Evolutionary conservation across 2,888 invertebrate genomes (phyloP).

Genomic region (Zygothrica quintamaculata): DNA sequence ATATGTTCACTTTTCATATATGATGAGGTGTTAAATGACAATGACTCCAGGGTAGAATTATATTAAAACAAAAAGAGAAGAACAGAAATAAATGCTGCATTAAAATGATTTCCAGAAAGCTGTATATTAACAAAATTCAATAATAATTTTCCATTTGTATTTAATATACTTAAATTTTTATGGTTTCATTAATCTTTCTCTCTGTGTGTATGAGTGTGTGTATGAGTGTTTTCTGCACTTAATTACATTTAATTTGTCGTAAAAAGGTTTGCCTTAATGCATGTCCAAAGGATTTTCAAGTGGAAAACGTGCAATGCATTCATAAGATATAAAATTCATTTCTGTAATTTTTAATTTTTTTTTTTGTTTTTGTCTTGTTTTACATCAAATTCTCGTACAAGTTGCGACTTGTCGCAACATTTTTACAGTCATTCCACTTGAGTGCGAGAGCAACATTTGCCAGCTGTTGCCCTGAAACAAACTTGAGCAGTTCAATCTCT

Average conservation of each 20-base stretch:
- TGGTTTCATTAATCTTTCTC: slow-evolving; percentile 49
- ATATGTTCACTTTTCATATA: too few relatives aligned
- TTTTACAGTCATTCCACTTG: slow-evolving; percentile 36
- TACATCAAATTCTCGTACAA: not conserved
- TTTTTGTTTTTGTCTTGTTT: too few relatives aligned
- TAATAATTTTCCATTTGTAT: slow-evolving; percentile 37
- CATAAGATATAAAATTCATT: slow-evolving; percentile 36
- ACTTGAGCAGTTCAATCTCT: not conserved
- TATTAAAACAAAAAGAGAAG: slow-evolving; percentile 34
- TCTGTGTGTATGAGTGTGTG: slow-evolving; percentile 9
- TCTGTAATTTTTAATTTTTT: too few relatives aligned
- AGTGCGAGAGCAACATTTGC: slow-evolving; percentile 3
- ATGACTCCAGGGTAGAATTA: slow-evolving; percentile 39
- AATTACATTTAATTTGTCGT: slow-evolving; percentile 77
- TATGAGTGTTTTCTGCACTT: slow-evolving; percentile 43
- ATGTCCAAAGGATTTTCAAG: slow-evolving; percentile 68
- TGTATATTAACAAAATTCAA: slow-evolving; percentile 15
- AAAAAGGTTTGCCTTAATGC: slow-evolving; percentile 56
- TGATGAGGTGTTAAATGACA: slow-evolving; percentile 51
- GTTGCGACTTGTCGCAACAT: slow-evolving; percentile 1
- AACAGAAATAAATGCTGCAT: slow-evolving; percentile 34
- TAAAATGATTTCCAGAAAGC: slow-evolving; percentile 18
- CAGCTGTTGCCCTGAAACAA: slow-evolving; percentile 26
- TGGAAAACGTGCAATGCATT: slow-evolving; percentile 71
- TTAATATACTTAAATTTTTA: slow-evolving; percentile 53